phyloP scores from a whole-genome alignment of 2,888 invertebrate species.

The Portevinia maculata region DNA sequence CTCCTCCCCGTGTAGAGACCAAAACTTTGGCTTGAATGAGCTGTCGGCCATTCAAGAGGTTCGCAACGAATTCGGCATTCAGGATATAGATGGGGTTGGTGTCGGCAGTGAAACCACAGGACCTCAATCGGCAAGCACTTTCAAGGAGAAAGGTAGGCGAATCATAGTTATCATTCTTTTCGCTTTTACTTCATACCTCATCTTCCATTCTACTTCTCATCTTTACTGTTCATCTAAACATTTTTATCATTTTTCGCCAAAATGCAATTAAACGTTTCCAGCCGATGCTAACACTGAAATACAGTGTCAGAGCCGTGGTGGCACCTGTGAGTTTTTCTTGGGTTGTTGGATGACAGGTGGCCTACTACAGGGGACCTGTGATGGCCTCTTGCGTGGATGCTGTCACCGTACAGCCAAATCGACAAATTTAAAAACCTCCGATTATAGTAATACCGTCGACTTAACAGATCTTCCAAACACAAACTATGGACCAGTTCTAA shows the following conservation, averaged over 20 bases:
- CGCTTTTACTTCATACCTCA: conserved; percentile 14
- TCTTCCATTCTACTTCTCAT: conserved; percentile 18
- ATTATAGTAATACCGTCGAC: conserved; percentile 86
- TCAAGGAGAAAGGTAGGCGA: conserved; percentile 87
- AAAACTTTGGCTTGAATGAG: conserved; percentile 85
- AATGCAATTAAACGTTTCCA: conserved; percentile 72
- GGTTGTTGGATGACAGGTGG: conserved; percentile 96
- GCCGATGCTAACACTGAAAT: conserved; percentile 82
- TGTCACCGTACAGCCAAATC: conserved; percentile 91
- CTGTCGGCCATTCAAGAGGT: conserved; percentile 84
- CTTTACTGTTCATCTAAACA: conserved; percentile 1
- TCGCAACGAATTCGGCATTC: conserved; percentile 85
- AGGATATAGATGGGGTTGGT: conserved; percentile 84
- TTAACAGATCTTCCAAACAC: conserved; percentile 85
- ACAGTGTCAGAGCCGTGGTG: conserved; percentile 85
- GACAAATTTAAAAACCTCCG: conserved; percentile 86
- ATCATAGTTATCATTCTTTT: conserved; percentile 36
- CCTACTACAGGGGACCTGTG: conserved; percentile 92
- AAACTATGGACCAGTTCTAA: conserved; percentile 89
- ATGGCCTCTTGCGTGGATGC: conserved; percentile 92
- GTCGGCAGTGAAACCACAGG: conserved; percentile 78
- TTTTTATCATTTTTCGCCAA: conserved; percentile 15
- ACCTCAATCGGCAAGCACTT: conserved; percentile 83
- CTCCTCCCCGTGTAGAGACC: conserved; percentile 83
- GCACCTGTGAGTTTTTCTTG: conserved; percentile 95